Evolutionary conservation across 2,113 vertebrate species (phyloP).

Genomic region (rat (Rattus norvegicus)): DNA sequence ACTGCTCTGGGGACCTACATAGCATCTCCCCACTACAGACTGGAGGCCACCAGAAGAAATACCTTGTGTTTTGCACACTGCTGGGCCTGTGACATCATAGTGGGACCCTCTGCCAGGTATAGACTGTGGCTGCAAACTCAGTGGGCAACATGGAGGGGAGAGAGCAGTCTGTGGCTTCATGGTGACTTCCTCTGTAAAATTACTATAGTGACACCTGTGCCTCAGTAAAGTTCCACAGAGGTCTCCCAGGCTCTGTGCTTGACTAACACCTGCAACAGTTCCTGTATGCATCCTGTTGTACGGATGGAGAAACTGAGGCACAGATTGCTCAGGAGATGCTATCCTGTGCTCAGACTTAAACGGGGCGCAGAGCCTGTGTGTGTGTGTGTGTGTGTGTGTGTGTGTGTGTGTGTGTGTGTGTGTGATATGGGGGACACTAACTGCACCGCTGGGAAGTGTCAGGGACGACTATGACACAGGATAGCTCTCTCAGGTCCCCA

Average conservation of each 20-base stretch:
- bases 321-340: neutral
- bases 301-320: neutral
- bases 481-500: neutral
- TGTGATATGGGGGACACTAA: neutral
- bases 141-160: neutral
- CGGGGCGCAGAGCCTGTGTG: neutral
- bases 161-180: neutral
- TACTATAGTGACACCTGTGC: fast-evolving
- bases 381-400: neutral
- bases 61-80: neutral
- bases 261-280: neutral
- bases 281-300: neutral
- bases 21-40: neutral
- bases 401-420: too few species aligned
- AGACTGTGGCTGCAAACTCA: neutral
- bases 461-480: neutral
- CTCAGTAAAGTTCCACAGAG: neutral
- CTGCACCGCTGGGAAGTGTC: neutral
- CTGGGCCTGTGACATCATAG: neutral
- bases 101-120: neutral
- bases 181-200: neutral
- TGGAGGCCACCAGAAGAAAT: neutral
- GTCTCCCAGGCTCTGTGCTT: fast-evolving
- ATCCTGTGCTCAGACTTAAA: neutral
- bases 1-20: neutral